Evolutionary conservation across 2,888 invertebrate genomes (phyloP).

Genomic region (Meloe dianella): DNA sequence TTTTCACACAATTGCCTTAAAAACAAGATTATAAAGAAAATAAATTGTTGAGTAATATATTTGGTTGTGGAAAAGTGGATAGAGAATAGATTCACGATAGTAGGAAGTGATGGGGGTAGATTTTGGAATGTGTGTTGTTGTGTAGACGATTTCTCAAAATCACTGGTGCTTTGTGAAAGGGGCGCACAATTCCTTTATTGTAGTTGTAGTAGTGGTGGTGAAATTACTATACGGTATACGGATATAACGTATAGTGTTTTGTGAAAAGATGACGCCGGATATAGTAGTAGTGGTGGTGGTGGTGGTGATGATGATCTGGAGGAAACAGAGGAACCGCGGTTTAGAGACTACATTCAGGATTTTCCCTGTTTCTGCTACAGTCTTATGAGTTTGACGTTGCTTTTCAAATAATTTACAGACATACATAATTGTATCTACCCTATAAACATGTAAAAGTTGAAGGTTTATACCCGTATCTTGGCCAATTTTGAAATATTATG

Average conservation of each 20-base stretch:
- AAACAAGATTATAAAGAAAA: conserved; percentile 9
- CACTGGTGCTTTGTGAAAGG: conserved; percentile 46
- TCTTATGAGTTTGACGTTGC: conserved; percentile 34
- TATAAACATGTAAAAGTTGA: conserved; percentile 21
- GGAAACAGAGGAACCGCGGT: conserved; percentile 37
- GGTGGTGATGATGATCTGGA: not conserved
- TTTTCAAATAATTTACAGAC: conserved; percentile 33
- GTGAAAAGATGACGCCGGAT: not conserved
- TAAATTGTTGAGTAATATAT: conserved; percentile 3
- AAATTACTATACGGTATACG: conserved; percentile 40
- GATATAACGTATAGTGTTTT: conserved; percentile 33
- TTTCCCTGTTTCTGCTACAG: conserved; percentile 38
- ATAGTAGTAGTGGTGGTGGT: not conserved
- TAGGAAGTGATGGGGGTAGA: not conserved
- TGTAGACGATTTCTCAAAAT: conserved; percentile 49
- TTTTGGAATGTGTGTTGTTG: conserved; percentile 43
- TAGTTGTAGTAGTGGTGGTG: conserved; percentile 18
- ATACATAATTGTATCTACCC: conserved; percentile 23
- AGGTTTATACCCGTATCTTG: conserved; percentile 19
- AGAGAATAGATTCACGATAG: not conserved
- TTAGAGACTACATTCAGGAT: conserved; percentile 42
- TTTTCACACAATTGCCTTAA: conserved; percentile 3
- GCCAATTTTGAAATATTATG: conserved; percentile 23
- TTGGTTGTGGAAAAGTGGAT: not conserved
- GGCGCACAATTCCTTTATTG: conserved; percentile 36